phyloP scores from a whole-genome alignment of 1,140 invertebrate species.

The Neodiprion pinetum region DNA sequence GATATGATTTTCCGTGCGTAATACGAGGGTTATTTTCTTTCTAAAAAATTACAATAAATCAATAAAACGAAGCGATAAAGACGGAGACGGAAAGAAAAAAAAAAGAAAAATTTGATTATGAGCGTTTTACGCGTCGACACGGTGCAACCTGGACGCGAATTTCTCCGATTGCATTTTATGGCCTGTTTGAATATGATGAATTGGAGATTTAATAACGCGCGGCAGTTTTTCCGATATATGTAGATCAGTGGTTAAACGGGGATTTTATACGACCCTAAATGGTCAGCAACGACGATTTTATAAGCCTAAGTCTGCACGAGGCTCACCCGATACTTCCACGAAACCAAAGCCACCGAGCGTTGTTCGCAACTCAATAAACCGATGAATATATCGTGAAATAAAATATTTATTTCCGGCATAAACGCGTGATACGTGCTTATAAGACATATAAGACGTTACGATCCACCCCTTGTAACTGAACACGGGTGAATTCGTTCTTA shows the following conservation, averaged over 20 bases:
- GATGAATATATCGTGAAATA: background rate
- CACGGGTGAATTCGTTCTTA: no score
- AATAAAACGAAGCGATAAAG: no score
- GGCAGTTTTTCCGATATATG: background rate
- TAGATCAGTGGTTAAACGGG: background rate
- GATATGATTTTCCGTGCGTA: no score
- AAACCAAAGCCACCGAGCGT: background rate
- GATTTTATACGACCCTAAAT: constrained; percentile 1
- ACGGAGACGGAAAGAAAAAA: no score
- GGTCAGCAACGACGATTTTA: background rate
- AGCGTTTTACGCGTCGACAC: no score
- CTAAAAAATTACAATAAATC: no score
- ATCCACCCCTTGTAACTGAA: no score
- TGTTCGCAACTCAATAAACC: constrained; percentile 3
- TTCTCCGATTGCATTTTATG: background rate
- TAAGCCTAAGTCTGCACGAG: background rate
- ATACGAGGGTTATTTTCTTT: no score
- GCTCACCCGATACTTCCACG: no score
- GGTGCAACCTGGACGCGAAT: no score
- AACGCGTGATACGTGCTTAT: background rate
- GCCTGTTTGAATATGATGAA: background rate
- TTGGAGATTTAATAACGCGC: background rate
- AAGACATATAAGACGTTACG: no score
- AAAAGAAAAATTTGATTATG: no score
- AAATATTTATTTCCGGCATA: background rate